Base-by-base conservation (phyloP, 2,797 vertebrate genomes). In the Rhadinocentrus ornatus region DNA sequence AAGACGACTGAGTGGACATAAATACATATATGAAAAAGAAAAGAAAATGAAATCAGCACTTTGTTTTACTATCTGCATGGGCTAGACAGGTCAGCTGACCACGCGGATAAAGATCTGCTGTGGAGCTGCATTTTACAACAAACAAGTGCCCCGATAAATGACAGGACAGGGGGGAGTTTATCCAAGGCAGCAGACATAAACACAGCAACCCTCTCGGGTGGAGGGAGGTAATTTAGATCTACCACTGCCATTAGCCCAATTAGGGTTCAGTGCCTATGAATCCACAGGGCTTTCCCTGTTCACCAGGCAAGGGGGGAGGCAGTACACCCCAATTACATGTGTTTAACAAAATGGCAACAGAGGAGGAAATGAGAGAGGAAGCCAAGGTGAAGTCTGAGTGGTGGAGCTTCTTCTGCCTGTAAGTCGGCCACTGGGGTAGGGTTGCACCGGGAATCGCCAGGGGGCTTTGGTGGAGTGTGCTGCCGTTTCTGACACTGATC, bases 111-210 rank as follows among this genome's bases (percentile, higher is more conserved):
- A 67, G 72, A 95, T 95, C 93, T 82, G 69, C 80, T 83, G 80
- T 75, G 76, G 86, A 89, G 86, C 91, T 90, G 91, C 89, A 77
- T 89, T 92, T 87, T 91, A 88, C 90, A 91, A 93, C 92, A 94
- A 95, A 93, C 92, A 92, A 86, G 88, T 71, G 76, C 87, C 80
- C 77, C 78, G 75, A 91, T 93, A 94, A 94, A 93, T 90, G 88
- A 83, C 79, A 73, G 84, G 88, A 85, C 73, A 34, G 73, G 73
- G 86, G 77, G 66, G 66, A 66, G 90, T 93, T 93, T 89, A 91
- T 86, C 78, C 87, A 57, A 79, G 82, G 84, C 92, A 86, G 86
- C 86, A 95, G 94, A 95, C 94, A 94, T 95, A 95, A 95, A 95
- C 94, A 95, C 80, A 74, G 87, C 64, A 84, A 73, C 88, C 91